phyloP scores from a whole-genome alignment of 2,888 invertebrate genomes.

The Zaprionus lineosus region DNA sequence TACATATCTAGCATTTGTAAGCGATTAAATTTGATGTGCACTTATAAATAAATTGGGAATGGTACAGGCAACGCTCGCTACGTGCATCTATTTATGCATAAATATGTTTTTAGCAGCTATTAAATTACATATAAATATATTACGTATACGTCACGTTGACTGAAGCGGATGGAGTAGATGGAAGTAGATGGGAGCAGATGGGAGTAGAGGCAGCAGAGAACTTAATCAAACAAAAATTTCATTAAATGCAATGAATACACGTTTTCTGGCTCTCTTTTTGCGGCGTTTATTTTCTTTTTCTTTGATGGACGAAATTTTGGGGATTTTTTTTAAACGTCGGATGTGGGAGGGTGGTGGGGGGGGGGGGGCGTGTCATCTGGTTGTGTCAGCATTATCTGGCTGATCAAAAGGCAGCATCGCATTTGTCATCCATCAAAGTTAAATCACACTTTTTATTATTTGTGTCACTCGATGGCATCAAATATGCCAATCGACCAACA shows the following conservation, averaged over 20 bases:
- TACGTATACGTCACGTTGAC: slow-evolving; percentile 42
- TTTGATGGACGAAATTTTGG: slow-evolving; percentile 38
- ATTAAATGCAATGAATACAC: slow-evolving; percentile 66
- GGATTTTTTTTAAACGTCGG: neutral
- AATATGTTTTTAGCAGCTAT: slow-evolving; percentile 54
- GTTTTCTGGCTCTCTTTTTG: slow-evolving; percentile 35
- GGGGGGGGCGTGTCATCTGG: slow-evolving; percentile 32
- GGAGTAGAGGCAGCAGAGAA: slow-evolving; percentile 4
- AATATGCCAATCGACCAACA: slow-evolving; percentile 55
- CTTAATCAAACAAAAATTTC: slow-evolving; percentile 52
- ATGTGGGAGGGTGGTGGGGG: neutral
- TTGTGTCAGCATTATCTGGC: slow-evolving; percentile 58
- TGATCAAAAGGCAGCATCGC: slow-evolving; percentile 67
- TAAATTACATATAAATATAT: slow-evolving; percentile 64
- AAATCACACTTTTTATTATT: slow-evolving; percentile 82
- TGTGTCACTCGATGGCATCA: slow-evolving; percentile 54
- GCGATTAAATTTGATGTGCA: slow-evolving; percentile 71
- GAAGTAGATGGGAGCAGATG: neutral
- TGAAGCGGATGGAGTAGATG: slow-evolving; percentile 5
- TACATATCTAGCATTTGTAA: slow-evolving; percentile 40
- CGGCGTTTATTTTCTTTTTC: slow-evolving; percentile 50
- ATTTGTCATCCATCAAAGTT: slow-evolving; percentile 82
- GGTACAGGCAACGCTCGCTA: slow-evolving; percentile 25
- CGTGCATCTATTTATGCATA: slow-evolving; percentile 61
- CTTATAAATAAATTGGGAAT: slow-evolving; percentile 62